phyloP scores from a whole-genome alignment of 2,888 invertebrate genomes.

The Holacanthella duospinosa region DNA sequence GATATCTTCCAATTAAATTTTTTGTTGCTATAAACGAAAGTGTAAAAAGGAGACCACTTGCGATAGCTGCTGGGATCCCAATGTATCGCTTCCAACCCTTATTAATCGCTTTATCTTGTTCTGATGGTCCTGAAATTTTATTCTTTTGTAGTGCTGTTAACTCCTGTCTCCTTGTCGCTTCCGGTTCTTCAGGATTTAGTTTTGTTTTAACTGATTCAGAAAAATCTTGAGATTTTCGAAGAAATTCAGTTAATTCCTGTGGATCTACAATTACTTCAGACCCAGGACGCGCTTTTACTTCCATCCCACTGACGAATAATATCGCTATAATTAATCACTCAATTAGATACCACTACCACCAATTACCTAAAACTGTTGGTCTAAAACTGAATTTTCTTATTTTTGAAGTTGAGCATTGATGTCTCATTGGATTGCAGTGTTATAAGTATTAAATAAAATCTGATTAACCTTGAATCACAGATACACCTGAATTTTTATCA shows the following conservation, averaged over 20 bases:
- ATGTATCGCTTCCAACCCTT: not conserved
- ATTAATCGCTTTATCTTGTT: not conserved
- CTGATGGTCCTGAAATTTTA: no score
- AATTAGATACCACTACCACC: no score
- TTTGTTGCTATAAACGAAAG: not conserved
- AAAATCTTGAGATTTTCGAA: not conserved
- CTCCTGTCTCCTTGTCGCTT: not conserved
- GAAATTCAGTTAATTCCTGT: not conserved
- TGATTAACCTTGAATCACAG: no score
- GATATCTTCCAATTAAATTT: not conserved
- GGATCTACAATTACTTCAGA: not conserved
- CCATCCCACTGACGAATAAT: no score
- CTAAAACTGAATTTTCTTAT: no score
- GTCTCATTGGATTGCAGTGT: no score
- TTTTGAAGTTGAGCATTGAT: no score
- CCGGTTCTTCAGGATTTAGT: no score
- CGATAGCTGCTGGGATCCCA: not conserved
- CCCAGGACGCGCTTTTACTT: not conserved
- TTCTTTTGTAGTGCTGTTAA: not conserved
- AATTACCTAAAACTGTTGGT: no score
- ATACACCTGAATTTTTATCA: no score
- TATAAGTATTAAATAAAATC: no score
- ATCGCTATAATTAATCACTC: no score
- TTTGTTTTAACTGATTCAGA: not conserved
- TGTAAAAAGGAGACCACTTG: not conserved